A percentile compares a stretch with the other conserved stretches of the same genome.
These are phyloP conservation scores for Ormyrus thymus DNA, from an alignment of 2,888 invertebrate species.

Conservation along the genomic window DNA sequence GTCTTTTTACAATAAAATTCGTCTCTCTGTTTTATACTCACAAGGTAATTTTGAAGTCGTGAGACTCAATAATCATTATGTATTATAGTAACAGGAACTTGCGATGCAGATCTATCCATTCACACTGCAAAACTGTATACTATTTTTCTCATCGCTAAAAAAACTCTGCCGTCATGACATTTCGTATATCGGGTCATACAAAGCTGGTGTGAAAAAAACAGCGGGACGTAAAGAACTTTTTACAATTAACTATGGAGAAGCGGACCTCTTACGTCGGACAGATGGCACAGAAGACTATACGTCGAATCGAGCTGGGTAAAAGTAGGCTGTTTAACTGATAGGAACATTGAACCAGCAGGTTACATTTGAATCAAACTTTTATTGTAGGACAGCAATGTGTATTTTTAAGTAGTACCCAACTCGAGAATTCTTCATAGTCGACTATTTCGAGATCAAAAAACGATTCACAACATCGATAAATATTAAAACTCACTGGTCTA, in stretches of 20 bases:
- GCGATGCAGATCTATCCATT: slow-evolving; percentile 66
- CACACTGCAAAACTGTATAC: slow-evolving; percentile 61
- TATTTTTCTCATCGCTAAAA: slow-evolving; percentile 30
- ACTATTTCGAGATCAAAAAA: slow-evolving; percentile 22
- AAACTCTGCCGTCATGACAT: slow-evolving; percentile 12
- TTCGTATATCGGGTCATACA: not conserved
- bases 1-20: slow-evolving; percentile 9
- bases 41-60: slow-evolving; percentile 32
- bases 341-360: slow-evolving; percentile 7
- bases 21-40: slow-evolving; percentile 19
- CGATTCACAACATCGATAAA: slow-evolving; percentile 37
- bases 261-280: slow-evolving; percentile 16
- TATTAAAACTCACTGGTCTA: slow-evolving; percentile 7
- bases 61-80: slow-evolving; percentile 71
- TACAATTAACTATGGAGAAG: slow-evolving; percentile 11
- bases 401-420: slow-evolving; percentile 37
- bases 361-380: slow-evolving; percentile 1
- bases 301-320: slow-evolving; percentile 43
- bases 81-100: slow-evolving; percentile 72
- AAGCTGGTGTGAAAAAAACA: slow-evolving; percentile 17
- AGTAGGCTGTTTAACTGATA: slow-evolving; percentile 2
- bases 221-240: slow-evolving; percentile 16
- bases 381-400: not conserved
- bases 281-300: slow-evolving; percentile 25
- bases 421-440: slow-evolving; percentile 26